Conservation (phyloP, 2,888 invertebrate species). For the Phengaris alcon region DNA sequence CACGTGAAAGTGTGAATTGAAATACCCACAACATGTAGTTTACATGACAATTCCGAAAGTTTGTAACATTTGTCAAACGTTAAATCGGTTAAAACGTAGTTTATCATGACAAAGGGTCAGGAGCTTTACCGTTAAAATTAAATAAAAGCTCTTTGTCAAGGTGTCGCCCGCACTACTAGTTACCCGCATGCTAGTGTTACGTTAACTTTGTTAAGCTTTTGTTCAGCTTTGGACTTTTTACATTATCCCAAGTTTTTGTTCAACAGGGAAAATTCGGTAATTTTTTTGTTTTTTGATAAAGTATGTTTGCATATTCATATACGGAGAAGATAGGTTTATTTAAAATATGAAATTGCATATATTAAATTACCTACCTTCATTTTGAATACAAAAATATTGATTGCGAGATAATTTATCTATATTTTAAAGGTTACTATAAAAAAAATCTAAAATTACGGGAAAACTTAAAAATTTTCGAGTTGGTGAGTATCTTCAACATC, state of each 20-base stretch:
- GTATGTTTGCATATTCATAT: too few species aligned
- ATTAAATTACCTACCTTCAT: too few species aligned
- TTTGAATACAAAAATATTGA: not conserved
- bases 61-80: slow-evolving; percentile 27
- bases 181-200: slow-evolving; percentile 41
- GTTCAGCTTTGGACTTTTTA: slow-evolving; percentile 25
- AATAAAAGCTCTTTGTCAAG: slow-evolving; percentile 69
- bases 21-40: slow-evolving; percentile 21
- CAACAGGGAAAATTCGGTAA: slow-evolving; percentile 12
- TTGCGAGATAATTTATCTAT: not conserved
- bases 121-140: slow-evolving; percentile 65
- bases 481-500: too few species aligned
- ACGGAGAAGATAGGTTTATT: too few species aligned
- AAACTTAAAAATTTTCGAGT: too few species aligned
- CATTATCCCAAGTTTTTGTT: slow-evolving; percentile 22
- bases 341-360: too few species aligned
- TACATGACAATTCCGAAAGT: slow-evolving; percentile 23
- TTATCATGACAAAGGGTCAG: slow-evolving; percentile 34
- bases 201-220: slow-evolving; percentile 30
- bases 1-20: slow-evolving; percentile 1
- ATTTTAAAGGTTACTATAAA: too few species aligned
- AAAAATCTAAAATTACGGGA: not conserved
- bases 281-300: not conserved
- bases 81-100: slow-evolving; percentile 26
- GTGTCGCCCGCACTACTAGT: slow-evolving; percentile 62